A percentile compares a stretch with the other conserved stretches of the same genome.
Conservation (phyloP, 2,797 vertebrate species). For the Pangasius macronema region DNA sequence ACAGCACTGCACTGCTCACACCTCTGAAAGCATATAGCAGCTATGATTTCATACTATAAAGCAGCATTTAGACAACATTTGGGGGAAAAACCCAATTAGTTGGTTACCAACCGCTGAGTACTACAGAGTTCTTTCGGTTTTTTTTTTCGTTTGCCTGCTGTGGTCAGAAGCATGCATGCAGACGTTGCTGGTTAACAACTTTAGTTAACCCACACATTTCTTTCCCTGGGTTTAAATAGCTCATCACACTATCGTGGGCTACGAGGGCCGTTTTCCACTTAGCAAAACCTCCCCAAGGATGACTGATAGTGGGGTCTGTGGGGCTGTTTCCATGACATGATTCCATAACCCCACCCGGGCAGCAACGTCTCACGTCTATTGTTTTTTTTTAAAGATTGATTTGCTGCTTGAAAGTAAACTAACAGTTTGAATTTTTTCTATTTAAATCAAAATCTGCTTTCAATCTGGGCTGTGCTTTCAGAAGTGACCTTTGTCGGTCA, state of each 20-base stretch:
- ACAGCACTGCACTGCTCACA: too few relatives aligned
- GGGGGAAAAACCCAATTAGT: constrained; percentile 4
- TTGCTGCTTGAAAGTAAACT: neutral
- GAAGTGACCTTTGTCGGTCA: neutral
- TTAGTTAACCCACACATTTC: constrained; percentile 12
- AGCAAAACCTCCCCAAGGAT: neutral
- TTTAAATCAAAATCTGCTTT: neutral
- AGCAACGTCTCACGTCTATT: too few relatives aligned
- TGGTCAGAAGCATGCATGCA: neutral
- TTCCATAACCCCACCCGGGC: too few relatives aligned
- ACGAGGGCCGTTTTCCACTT: neutral
- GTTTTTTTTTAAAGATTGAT: too few relatives aligned
- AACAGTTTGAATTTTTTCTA: neutral
- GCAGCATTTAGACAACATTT: neutral
- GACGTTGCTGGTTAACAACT: constrained; percentile 14
- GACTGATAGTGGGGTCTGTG: neutral
- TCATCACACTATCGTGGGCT: neutral
- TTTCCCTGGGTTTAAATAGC: neutral
- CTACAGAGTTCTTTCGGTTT: neutral
- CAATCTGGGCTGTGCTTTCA: neutral
- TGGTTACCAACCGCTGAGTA: neutral
- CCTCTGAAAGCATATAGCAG: neutral
- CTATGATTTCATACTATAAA: neutral
- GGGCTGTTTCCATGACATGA: neutral
- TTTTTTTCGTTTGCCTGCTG: neutral